phyloP scores from a whole-genome alignment of 2,113 vertebrate genomes.

The Archilochus colubris region DNA sequence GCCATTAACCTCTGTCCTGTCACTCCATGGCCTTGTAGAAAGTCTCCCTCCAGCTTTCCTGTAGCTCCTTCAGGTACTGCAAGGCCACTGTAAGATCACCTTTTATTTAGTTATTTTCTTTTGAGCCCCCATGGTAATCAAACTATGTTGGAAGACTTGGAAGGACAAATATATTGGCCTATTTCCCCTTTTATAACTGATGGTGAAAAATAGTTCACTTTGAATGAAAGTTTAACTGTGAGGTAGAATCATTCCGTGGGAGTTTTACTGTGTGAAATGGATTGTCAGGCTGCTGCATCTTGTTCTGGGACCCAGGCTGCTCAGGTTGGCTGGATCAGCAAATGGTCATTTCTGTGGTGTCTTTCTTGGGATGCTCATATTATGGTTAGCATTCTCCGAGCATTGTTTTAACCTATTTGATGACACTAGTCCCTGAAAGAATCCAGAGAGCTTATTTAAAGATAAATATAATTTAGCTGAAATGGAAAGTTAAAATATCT shows the following conservation, averaged over 20 bases:
- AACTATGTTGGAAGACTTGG: neutral
- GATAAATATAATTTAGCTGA: neutral
- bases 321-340: neutral
- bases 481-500: neutral
- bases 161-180: neutral
- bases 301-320: neutral
- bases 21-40: no score
- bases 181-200: neutral
- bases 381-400: neutral
- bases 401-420: neutral
- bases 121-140: neutral
- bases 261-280: neutral
- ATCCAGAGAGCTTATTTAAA: neutral
- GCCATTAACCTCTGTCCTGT: no score
- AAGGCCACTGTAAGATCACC: no score
- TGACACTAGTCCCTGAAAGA: neutral
- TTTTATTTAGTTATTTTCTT: neutral
- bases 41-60: no score
- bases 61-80: no score
- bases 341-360: neutral
- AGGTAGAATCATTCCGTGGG: neutral
- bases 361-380: accelerated
- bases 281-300: neutral
- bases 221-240: neutral
- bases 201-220: neutral